These are phyloP conservation scores for Sesia apiformis DNA, from an alignment of 2,888 invertebrate species.

Conservation along the genomic window DNA sequence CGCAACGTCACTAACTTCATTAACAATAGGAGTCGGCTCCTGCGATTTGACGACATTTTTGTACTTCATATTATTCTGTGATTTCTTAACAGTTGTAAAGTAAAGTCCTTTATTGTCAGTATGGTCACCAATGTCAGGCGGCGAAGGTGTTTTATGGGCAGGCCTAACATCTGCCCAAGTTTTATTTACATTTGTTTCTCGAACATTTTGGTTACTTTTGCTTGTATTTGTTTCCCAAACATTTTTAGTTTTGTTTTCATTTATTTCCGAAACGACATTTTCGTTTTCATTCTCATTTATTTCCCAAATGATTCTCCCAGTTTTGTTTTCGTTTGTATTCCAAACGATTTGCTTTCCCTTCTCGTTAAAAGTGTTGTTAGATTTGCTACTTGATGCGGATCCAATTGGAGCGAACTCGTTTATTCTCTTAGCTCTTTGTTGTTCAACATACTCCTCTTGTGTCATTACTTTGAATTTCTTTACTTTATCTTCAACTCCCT, in stretches of 20 bases:
- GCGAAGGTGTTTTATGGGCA: conserved; percentile 28
- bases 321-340: conserved; percentile 7
- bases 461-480: conserved; percentile 74
- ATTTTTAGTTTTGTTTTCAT: too few species aligned
- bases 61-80: conserved; percentile 33
- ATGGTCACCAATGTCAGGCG: conserved; percentile 30
- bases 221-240: too few species aligned
- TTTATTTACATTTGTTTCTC: conserved; percentile 15
- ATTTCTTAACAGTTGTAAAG: conserved; percentile 37
- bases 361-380: conserved; percentile 36
- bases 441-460: conserved; percentile 85
- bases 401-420: conserved; percentile 86
- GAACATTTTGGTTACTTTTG: neutral
- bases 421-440: conserved; percentile 81
- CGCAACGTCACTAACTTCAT: conserved; percentile 43
- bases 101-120: conserved; percentile 44
- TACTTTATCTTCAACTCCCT: conserved; percentile 65
- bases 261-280: too few species aligned
- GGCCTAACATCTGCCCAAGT: conserved; percentile 58
- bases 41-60: conserved; percentile 47
- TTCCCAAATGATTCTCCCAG: too few species aligned
- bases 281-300: too few species aligned
- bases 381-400: conserved; percentile 21
- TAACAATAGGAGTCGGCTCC: conserved; percentile 40
- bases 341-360: conserved; percentile 31